phyloP scores from a whole-genome alignment of 1,140 invertebrate species.

The Prorops nasuta region DNA sequence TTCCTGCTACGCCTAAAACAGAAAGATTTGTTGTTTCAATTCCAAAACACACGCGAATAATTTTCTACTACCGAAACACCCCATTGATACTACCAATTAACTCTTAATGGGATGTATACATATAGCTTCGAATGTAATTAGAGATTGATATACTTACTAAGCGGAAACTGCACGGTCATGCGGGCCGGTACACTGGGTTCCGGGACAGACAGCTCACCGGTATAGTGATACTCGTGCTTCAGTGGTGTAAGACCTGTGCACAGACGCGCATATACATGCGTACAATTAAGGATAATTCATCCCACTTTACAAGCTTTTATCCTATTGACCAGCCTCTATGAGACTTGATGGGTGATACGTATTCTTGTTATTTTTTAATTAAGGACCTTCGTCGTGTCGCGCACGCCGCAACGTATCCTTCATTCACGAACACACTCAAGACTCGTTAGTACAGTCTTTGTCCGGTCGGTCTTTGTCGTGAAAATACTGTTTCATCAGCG shows the following conservation, averaged over 20 bases:
- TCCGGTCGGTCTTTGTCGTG: no score
- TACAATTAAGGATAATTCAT: conserved; percentile 35
- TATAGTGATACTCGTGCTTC: conserved; percentile 76
- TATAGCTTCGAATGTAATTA: not conserved
- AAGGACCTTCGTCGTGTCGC: conserved; percentile 3
- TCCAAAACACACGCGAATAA: not conserved
- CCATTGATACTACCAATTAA: no score
- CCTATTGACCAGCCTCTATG: conserved; percentile 35
- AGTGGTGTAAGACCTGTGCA: conserved; percentile 66
- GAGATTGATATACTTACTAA: conserved; percentile 66
- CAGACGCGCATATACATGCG: conserved; percentile 32
- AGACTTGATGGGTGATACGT: conserved; percentile 14
- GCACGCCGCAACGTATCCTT: no score
- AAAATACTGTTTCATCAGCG: no score
- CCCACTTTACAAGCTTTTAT: conserved; percentile 42
- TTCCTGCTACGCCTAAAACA: conserved; percentile 69
- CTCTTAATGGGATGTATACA: no score
- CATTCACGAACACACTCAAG: no score
- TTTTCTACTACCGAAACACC: no score
- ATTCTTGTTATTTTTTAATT: conserved; percentile 19
- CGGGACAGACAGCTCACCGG: conserved; percentile 66
- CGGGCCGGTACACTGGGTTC: conserved; percentile 66
- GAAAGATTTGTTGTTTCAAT: no score
- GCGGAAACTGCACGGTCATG: conserved; percentile 74
- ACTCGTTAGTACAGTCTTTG: no score